Percentiles rank a stretch among this genome's conserved stretches.
phyloP scores from a whole-genome alignment of 1,140 invertebrate species.

The Caenorhabditis tropicalis region DNA sequence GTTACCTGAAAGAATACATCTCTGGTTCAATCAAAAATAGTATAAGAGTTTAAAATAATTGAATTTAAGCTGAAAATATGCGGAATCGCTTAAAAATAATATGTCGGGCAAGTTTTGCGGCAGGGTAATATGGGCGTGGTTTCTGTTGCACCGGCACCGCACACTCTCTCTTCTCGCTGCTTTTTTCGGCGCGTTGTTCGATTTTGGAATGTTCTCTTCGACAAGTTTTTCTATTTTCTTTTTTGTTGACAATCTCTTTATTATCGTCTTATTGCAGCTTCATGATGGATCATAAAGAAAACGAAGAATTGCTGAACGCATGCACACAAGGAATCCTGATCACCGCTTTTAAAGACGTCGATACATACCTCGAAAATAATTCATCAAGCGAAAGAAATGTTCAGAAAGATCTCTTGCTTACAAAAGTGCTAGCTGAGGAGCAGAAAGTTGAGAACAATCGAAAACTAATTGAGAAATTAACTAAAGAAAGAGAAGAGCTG shows the following conservation, averaged over 20 bases:
- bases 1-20: conserved; percentile 28
- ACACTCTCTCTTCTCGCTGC: neutral
- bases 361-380: conserved; percentile 4
- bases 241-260: neutral
- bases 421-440: neutral
- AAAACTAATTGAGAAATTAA: neutral
- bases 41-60: neutral
- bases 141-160: neutral
- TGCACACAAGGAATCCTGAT: neutral
- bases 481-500: neutral
- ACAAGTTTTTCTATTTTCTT: neutral
- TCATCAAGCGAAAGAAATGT: neutral
- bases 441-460: neutral
- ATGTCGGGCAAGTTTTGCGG: conserved; percentile 14
- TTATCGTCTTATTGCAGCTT: neutral
- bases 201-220: neutral
- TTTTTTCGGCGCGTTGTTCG: conserved; percentile 1
- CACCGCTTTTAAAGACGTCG: neutral
- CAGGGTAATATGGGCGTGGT: neutral
- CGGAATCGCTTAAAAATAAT: neutral
- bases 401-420: neutral
- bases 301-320: neutral
- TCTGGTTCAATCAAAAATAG: neutral
- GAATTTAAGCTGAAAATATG: neutral
- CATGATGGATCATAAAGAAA: neutral